A percentile compares a stretch with the other conserved stretches of the same genome.
Conservation (phyloP, 1,140 invertebrate genomes). For the Nebria ingens region DNA sequence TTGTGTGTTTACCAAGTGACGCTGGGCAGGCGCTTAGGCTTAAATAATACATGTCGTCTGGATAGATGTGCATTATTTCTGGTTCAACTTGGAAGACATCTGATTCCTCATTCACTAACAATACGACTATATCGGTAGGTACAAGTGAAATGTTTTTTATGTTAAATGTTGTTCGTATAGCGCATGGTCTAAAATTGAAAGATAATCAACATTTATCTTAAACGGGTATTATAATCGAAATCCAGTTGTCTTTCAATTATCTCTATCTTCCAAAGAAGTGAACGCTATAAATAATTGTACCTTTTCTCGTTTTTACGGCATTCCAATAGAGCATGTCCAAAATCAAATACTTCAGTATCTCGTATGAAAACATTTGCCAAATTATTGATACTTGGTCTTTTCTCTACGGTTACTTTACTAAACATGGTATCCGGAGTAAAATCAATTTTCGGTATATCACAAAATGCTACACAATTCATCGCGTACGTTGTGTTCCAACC, state of each 20-base stretch:
- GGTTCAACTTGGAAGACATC: conserved; percentile 15
- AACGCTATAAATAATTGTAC: conserved; percentile 13
- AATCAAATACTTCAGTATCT: conserved; percentile 22
- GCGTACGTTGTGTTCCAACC: conserved; percentile 15
- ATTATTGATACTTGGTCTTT: conserved; percentile 17
- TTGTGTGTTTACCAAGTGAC: conserved; percentile 15
- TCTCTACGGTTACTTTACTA: conserved; percentile 18
- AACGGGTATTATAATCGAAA: neutral
- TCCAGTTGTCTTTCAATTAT: conserved; percentile 5
- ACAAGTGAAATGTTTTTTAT: conserved; percentile 15
- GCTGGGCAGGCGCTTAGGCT: conserved; percentile 16
- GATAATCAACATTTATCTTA: neutral
- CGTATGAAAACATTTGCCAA: conserved; percentile 15
- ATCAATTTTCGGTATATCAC: conserved; percentile 25
- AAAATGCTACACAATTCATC: conserved; percentile 21
- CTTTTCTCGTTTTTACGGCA: conserved; percentile 15
- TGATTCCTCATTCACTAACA: neutral
- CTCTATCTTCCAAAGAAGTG: too few species aligned
- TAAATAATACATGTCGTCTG: conserved; percentile 16
- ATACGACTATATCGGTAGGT: conserved; percentile 9
- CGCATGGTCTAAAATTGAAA: neutral
- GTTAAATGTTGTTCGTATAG: conserved; percentile 5
- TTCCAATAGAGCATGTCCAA: conserved; percentile 20
- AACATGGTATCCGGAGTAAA: conserved; percentile 22
- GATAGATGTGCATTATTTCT: conserved; percentile 12